A percentile compares a stretch with the other conserved stretches of the same genome.
Evolutionary conservation across 92 coral and sea anemone species (phyloP).

Genomic region (Porites lobata): DNA sequence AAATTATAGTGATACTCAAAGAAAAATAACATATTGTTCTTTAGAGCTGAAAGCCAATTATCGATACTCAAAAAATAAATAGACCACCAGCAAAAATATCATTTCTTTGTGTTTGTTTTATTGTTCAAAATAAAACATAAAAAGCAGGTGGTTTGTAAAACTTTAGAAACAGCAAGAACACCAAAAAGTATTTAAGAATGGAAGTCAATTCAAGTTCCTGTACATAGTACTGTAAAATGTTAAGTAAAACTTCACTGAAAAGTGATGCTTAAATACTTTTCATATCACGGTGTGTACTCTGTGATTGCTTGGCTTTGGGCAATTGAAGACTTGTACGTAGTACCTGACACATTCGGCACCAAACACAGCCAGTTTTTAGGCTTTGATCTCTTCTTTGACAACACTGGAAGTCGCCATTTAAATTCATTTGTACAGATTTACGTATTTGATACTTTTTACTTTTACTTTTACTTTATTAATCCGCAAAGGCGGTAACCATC

Average conservation of each 20-base stretch:
- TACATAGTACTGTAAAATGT: neutral
- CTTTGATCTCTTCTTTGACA: neutral
- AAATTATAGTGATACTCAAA: neutral
- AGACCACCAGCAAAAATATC: constrained; percentile 8
- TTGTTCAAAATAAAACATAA: neutral
- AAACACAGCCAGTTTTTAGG: neutral
- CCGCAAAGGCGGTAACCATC: too few relatives aligned
- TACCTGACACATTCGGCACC: neutral
- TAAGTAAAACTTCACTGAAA: neutral
- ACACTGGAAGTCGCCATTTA: neutral
- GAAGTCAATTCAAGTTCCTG: neutral
- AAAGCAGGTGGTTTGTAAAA: neutral
- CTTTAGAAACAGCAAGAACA: neutral
- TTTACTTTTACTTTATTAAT: too few relatives aligned
- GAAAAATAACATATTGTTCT: neutral
- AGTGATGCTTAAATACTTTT: neutral
- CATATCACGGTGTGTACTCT: neutral
- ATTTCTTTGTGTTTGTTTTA: neutral
- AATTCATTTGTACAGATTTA: neutral
- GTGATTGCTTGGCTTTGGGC: neutral
- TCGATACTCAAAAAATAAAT: neutral
- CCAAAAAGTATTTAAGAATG: neutral
- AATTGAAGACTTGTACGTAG: neutral
- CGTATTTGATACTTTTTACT: too few relatives aligned
- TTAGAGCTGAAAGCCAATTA: neutral